These are phyloP conservation scores for Dolomedes plantarius DNA, from an alignment of 2,888 invertebrate genomes.

Conservation along the genomic window DNA sequence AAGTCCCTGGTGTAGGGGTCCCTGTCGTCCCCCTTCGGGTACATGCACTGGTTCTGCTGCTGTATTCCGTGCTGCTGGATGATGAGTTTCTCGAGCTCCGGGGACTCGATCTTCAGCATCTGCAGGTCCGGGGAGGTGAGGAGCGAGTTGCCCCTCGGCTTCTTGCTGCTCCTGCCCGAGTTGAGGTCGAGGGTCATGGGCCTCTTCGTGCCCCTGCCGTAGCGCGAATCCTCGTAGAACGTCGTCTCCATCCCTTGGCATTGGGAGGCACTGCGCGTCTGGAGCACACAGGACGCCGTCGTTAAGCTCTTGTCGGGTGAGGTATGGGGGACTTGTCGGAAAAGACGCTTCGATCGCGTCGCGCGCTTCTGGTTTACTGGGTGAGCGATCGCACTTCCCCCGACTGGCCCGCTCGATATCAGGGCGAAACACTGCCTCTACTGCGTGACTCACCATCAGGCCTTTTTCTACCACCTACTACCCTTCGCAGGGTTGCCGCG, in stretches of 20 bases:
- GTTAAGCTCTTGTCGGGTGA: not conserved
- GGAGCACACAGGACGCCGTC: conserved; percentile 58
- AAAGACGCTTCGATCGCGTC: not conserved
- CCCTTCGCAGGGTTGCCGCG: conserved; percentile 52
- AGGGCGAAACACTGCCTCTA: conserved; percentile 34
- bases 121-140: conserved; percentile 83
- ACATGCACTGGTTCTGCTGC: conserved; percentile 78
- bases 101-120: conserved; percentile 89
- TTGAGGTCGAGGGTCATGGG: conserved; percentile 60
- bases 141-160: conserved; percentile 22
- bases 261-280: conserved; percentile 36
- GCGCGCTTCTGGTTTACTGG: conserved; percentile 12
- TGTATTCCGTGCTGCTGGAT: conserved; percentile 78
- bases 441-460: conserved; percentile 66
- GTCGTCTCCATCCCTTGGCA: conserved; percentile 67
- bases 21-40: conserved; percentile 85
- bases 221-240: conserved; percentile 58
- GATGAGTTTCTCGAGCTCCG: conserved; percentile 93
- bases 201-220: conserved; percentile 43
- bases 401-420: conserved; percentile 27
- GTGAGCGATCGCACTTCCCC: not conserved
- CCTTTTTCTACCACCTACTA: conserved; percentile 58
- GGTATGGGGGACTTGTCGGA: not conserved
- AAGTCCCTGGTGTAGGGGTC: conserved; percentile 91
- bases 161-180: conserved; percentile 22